Evolutionary conservation across 2,797 vertebrate genomes (phyloP).

Genomic region (Enteromius thamalakanensis): DNA sequence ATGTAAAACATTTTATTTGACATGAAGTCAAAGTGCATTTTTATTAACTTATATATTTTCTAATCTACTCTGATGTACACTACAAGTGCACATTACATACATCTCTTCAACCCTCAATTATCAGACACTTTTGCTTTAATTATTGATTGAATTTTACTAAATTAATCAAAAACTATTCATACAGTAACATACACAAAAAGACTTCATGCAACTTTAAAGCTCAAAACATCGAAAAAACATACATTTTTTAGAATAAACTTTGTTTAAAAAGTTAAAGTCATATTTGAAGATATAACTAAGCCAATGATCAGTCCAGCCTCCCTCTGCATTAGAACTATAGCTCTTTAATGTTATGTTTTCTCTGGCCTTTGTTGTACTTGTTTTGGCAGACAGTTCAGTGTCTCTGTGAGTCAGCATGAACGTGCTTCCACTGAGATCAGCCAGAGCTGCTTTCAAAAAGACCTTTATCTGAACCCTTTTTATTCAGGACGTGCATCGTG

Average conservation of each 20-base stretch:
- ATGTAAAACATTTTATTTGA: not conserved
- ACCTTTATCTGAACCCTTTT: slow-evolving; percentile 37
- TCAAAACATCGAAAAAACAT: not conserved
- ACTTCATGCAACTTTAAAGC: not conserved
- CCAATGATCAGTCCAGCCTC: slow-evolving; percentile 13
- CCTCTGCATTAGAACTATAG: slow-evolving; percentile 27
- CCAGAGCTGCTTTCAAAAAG: slow-evolving; percentile 32
- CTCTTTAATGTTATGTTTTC: slow-evolving; percentile 26
- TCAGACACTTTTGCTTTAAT: not conserved
- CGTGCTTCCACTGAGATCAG: slow-evolving; percentile 7
- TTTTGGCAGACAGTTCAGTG: slow-evolving; percentile 22
- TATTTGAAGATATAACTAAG: slow-evolving; percentile 31
- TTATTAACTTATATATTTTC: not conserved
- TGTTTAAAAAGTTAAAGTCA: slow-evolving; percentile 6
- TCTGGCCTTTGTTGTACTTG: slow-evolving; percentile 40
- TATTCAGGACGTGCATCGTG: not conserved
- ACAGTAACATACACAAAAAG: not conserved
- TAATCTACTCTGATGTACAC: not conserved
- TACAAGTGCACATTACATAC: not conserved
- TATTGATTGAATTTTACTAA: not conserved
- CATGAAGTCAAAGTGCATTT: not conserved
- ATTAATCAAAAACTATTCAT: not conserved
- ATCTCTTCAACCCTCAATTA: not conserved
- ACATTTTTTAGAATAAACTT: not conserved
- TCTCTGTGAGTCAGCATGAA: slow-evolving; percentile 34